These are phyloP conservation scores for Dreissena polymorpha DNA, from an alignment of 1,140 invertebrate genomes.

Conservation along the genomic window DNA sequence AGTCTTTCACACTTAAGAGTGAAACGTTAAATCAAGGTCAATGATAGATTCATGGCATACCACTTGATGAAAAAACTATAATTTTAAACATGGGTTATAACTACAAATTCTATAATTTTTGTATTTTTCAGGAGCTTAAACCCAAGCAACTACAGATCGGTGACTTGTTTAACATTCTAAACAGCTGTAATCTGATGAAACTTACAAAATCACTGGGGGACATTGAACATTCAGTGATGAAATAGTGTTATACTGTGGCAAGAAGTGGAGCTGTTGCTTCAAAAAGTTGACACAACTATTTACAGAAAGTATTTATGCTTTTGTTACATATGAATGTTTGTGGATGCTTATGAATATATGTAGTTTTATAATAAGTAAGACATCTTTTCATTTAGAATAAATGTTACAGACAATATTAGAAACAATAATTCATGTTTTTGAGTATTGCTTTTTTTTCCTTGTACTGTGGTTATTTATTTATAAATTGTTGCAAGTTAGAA, in stretches of 20 bases:
- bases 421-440: too few species aligned
- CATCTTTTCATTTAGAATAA: too few species aligned
- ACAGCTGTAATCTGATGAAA: not conserved
- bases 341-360: not conserved
- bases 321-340: not conserved
- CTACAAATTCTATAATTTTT: constrained; percentile 18
- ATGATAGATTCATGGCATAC: too few species aligned
- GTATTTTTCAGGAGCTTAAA: constrained; percentile 69
- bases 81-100: not conserved
- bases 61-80: not conserved
- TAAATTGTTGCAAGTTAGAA: too few species aligned
- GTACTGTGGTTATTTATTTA: too few species aligned
- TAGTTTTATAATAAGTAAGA: not conserved
- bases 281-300: not conserved
- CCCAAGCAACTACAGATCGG: constrained; percentile 70
- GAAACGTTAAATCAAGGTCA: not conserved
- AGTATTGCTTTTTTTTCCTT: too few species aligned
- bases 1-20: not conserved
- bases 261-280: too few species aligned
- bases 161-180: constrained; percentile 58
- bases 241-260: not conserved
- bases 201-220: not conserved
- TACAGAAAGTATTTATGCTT: not conserved
- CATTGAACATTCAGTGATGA: not conserved
- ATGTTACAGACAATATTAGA: too few species aligned